Base-by-base conservation (phyloP, 1,140 invertebrate species). In the Pseudoatta argentina region DNA sequence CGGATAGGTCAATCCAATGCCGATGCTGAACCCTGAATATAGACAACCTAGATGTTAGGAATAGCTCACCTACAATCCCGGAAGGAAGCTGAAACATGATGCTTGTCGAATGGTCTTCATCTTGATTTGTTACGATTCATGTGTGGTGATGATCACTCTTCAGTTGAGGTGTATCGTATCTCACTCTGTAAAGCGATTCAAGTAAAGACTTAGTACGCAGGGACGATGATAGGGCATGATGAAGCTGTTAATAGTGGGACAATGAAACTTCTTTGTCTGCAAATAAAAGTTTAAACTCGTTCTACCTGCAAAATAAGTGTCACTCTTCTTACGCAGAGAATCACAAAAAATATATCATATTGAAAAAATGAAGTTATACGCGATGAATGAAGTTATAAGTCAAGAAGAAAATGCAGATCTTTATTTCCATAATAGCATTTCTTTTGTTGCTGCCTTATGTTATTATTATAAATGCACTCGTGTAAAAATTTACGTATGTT, bases 1-100 rank as follows among this genome's bases (percentile, higher is more conserved):
- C 18, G 96, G 96, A 93, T 97, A 97, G 53, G 97, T 97, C 87
- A 97, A 92, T 16, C 97, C 97, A 86, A 97, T 97, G 21, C 97
- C 97, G 90, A 97, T 96, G 91, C 97, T 97, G 95, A 97, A 97
- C 93, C 97, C 96, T 96, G 94, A 93, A 93, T 94, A 95, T 94
- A 94, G 94, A 94, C 92, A 94, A 94, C 93, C 93, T 94, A 93
- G 92, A 93, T 88, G 92, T 95, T 95, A 95, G 93, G 94, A 91
- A 94, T 93, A 89, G 94, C 94, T 94, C 94, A 95, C 93, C 93
- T 92, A 93, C 82, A 91, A 93, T 90, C 93, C 93, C 91, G 88
- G 93, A 91, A 93, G 91, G 88, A 92, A 94, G 94, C 88, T 95
- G 94, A 95, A 94, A 95, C 94, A 95, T 94, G 94, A 94, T 91